Conservation (phyloP, 2,113 vertebrate genomes). For the Willisornis vidua region DNA sequence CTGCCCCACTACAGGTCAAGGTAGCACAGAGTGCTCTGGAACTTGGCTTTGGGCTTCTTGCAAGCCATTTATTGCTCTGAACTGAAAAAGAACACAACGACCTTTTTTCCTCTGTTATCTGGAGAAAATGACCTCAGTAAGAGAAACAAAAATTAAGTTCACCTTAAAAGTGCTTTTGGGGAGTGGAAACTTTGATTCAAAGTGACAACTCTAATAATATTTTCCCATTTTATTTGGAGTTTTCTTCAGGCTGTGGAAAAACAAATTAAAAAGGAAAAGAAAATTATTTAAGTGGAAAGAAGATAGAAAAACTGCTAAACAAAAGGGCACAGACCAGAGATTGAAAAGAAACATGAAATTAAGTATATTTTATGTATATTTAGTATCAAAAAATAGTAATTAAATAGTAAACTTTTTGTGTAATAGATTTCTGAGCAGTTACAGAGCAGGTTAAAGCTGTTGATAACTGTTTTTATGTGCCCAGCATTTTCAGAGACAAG, state of each 20-base stretch:
- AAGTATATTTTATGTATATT: background rate
- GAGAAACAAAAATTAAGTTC: background rate
- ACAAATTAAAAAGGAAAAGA: background rate
- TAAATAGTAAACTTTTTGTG: background rate
- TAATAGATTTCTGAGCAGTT: background rate
- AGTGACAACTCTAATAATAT: background rate
- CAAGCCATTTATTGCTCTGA: background rate
- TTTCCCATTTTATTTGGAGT: background rate
- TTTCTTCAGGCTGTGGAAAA: background rate
- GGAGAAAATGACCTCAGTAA: background rate
- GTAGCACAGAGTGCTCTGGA: background rate
- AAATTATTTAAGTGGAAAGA: background rate
- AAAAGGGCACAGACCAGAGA: background rate
- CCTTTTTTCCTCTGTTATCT: background rate
- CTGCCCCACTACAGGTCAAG: background rate
- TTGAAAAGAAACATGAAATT: background rate
- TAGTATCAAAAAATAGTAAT: background rate
- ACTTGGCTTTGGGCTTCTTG: background rate
- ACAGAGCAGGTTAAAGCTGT: background rate
- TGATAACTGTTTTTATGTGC: background rate
- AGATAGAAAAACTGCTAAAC: background rate
- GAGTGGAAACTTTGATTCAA: background rate
- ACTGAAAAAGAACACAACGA: background rate
- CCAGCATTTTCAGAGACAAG: background rate
- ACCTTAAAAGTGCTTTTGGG: background rate